Conservation (phyloP, 1,140 invertebrate genomes). For the Tetramorium simillimum region DNA sequence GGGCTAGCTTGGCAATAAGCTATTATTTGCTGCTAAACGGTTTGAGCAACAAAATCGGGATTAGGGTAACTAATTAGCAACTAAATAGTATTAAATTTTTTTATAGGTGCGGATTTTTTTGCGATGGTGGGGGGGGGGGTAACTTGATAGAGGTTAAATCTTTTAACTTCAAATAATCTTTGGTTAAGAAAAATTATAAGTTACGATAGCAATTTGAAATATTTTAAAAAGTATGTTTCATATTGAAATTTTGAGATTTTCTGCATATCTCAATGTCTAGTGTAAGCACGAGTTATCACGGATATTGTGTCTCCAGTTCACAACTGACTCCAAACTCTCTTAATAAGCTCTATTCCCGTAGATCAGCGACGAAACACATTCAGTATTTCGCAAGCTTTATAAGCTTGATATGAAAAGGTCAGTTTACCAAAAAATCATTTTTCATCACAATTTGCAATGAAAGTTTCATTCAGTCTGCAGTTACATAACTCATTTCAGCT, state of each 20-base stretch:
- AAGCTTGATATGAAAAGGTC: constrained; percentile 11
- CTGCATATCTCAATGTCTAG: not conserved
- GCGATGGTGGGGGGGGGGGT: no score
- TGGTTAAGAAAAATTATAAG: not conserved
- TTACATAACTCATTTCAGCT: not conserved
- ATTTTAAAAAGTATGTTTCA: not conserved
- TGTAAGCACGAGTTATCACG: not conserved
- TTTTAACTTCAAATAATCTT: not conserved
- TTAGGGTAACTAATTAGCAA: no score
- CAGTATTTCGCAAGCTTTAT: constrained; percentile 35
- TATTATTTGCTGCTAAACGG: no score
- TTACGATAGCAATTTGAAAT: not conserved
- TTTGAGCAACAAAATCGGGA: no score
- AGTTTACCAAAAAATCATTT: constrained; percentile 53
- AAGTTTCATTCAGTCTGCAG: constrained; percentile 49
- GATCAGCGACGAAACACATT: not conserved
- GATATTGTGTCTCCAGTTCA: not conserved
- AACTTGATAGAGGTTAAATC: no score
- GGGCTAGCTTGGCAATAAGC: no score
- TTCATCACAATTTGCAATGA: constrained; percentile 12
- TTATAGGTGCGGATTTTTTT: no score
- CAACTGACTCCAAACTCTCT: not conserved
- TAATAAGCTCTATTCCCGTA: not conserved
- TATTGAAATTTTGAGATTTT: not conserved
- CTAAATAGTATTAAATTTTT: no score